Base-by-base conservation (phyloP, 2,113 vertebrate genomes). In the Zosterops japonicus region DNA sequence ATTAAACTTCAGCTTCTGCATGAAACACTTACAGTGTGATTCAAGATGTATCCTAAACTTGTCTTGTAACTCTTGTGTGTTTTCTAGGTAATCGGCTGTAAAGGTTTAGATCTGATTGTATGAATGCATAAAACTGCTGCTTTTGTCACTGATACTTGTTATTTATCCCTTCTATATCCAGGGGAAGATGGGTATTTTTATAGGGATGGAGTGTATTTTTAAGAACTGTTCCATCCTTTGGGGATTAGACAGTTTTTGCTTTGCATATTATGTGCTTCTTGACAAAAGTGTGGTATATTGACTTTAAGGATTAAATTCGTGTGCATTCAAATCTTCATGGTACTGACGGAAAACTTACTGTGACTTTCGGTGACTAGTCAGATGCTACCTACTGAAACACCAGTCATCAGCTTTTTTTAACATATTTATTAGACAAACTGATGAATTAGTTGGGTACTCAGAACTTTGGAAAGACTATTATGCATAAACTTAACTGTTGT, bases 121-220 rank as follows among this genome's bases (percentile, higher is more conserved):
- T 55, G 96, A 97, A 97, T 82, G 79, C 96, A 96, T 97, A 98
- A 97, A 93, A 79, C 84, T 96, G 92, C 96, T 95, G 91, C 93
- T 95, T 96, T 96, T 89, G 87, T 95, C 87, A 90, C 91, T 92
- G 85, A 65, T 92, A 49, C 20, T 90, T 59, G 83, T 93, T 89
- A 65, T 80, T 93, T 96, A 91, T 93, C 93, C 95, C 96, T 84
- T 71, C 96, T 76, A 22, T 80, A 41, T 53, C 69, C 41, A 39
- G 63, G 46, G 69, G 55, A 92, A 83, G 55, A 55, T 83, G 69
- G 69, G 29, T 92, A 74, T 95, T 89, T 96, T 91, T 90, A 25
- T 65, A 77, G 72, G 96, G 93, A 95, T 94, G 96, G 87, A 90
- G 88, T 69, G 95, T 92, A 92, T 94, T 91, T 96, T 91, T 79